phyloP scores from a whole-genome alignment of 1,140 invertebrate species.

The Bombus soroeensis region DNA sequence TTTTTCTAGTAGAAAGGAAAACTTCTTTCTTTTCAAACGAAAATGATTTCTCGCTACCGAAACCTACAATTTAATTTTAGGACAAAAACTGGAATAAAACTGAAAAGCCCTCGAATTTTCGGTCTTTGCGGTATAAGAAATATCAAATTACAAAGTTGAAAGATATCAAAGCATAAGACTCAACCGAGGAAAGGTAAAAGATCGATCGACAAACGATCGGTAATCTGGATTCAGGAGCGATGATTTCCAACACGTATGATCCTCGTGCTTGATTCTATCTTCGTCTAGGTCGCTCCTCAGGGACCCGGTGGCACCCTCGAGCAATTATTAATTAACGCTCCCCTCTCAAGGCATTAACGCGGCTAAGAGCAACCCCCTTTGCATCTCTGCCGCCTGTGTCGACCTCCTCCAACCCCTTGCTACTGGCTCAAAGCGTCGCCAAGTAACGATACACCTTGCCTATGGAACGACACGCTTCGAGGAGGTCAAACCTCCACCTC shows the following conservation, averaged over 20 bases:
- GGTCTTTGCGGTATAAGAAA: too few species aligned
- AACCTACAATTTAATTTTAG: background rate
- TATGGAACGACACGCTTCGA: conserved; percentile 65
- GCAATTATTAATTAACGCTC: conserved; percentile 83
- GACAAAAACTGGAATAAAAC: background rate
- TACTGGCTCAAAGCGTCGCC: conserved; percentile 74
- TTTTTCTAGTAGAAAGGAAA: background rate
- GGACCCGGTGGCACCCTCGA: conserved; percentile 72
- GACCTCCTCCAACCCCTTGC: conserved; percentile 70
- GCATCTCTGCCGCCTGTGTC: conserved; percentile 68
- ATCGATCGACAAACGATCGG: conserved; percentile 53
- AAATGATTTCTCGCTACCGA: background rate
- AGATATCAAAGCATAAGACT: background rate
- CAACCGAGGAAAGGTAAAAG: background rate
- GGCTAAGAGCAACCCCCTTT: conserved; percentile 79
- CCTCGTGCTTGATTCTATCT: conserved; percentile 35
- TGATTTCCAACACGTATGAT: conserved; percentile 61
- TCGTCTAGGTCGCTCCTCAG: conserved; percentile 65
- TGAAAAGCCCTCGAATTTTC: too few species aligned
- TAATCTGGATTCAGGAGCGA: conserved; percentile 50
- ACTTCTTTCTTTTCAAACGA: background rate
- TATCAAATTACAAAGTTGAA: too few species aligned
- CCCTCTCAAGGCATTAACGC: conserved; percentile 80
- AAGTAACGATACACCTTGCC: conserved; percentile 81
- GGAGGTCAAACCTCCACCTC: conserved; percentile 66